Evolutionary conservation across 1,140 invertebrate genomes (phyloP).

Genomic region (Diorhabda sublineata): DNA sequence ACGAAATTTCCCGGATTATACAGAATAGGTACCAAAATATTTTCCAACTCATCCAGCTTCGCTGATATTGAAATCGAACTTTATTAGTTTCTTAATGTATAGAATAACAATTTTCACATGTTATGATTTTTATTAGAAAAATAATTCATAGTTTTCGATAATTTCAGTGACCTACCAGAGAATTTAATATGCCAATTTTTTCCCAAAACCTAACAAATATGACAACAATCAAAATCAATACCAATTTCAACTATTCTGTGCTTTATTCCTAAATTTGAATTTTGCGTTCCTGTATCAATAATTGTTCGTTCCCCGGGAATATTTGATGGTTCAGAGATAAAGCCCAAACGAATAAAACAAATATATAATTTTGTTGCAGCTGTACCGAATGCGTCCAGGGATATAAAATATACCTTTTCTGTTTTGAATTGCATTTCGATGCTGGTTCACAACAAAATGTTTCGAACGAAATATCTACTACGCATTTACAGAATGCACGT

Average conservation of each 20-base stretch:
- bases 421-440: slow-evolving; percentile 8
- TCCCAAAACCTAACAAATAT: too few relatives aligned
- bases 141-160: too few relatives aligned
- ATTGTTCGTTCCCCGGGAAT: background rate
- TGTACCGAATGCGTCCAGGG: slow-evolving; percentile 9
- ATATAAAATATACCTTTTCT: slow-evolving; percentile 14
- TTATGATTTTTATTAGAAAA: too few relatives aligned
- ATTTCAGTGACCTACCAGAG: too few relatives aligned
- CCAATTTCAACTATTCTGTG: background rate
- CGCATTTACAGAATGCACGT: slow-evolving; percentile 5
- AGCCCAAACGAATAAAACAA: slow-evolving; percentile 6
- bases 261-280: slow-evolving; percentile 1
- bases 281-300: background rate
- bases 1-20: too few relatives aligned
- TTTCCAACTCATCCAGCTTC: too few relatives aligned
- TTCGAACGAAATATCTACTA: background rate
- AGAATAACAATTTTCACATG: too few relatives aligned
- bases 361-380: slow-evolving; percentile 9
- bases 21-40: too few relatives aligned
- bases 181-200: too few relatives aligned
- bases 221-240: background rate
- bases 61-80: too few relatives aligned
- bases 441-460: slow-evolving; percentile 6
- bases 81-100: too few relatives aligned
- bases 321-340: background rate